Evolutionary conservation across 2,888 invertebrate genomes (phyloP).

Genomic region (Leucophenga maculata): DNA sequence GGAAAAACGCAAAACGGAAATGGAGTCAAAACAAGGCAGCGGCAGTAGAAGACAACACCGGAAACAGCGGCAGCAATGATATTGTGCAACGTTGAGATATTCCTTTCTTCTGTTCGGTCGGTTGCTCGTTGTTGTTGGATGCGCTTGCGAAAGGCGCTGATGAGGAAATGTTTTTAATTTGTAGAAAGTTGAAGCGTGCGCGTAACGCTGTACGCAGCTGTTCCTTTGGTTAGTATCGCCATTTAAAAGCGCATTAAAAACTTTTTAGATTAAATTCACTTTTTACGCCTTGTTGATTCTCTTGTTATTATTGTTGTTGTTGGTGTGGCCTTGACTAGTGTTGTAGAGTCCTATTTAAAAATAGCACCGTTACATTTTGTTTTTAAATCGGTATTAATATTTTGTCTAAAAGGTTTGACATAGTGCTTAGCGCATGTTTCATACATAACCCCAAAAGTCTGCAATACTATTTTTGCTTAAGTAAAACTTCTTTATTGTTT

Average conservation of each 20-base stretch:
- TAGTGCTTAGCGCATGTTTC: too few relatives aligned
- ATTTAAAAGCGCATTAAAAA: slow-evolving; percentile 71
- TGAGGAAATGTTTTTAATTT: slow-evolving; percentile 19
- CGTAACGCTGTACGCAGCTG: background rate
- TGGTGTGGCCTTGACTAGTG: slow-evolving; percentile 34
- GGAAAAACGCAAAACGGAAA: slow-evolving; percentile 23
- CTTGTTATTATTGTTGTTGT: slow-evolving; percentile 41
- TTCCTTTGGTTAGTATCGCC: slow-evolving; percentile 51
- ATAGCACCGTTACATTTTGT: too few relatives aligned
- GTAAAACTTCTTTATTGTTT: too few relatives aligned
- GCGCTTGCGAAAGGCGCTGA: background rate
- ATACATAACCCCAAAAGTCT: too few relatives aligned
- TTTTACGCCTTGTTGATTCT: slow-evolving; percentile 36
- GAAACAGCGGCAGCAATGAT: slow-evolving; percentile 54
- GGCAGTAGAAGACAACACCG: slow-evolving; percentile 23
- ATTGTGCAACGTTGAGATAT: slow-evolving; percentile 36
- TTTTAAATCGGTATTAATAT: too few relatives aligned
- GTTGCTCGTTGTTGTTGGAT: slow-evolving; percentile 1
- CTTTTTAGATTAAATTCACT: slow-evolving; percentile 70
- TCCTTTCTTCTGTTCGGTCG: slow-evolving; percentile 2
- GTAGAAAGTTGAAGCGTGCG: too few relatives aligned
- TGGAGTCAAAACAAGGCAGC: background rate
- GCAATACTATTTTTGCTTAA: too few relatives aligned
- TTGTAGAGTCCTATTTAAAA: slow-evolving; percentile 9
- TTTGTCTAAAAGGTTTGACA: too few relatives aligned